Evolutionary conservation across 2,113 vertebrate species (phyloP).

Genomic region (Plecturocebus donacophilus): DNA sequence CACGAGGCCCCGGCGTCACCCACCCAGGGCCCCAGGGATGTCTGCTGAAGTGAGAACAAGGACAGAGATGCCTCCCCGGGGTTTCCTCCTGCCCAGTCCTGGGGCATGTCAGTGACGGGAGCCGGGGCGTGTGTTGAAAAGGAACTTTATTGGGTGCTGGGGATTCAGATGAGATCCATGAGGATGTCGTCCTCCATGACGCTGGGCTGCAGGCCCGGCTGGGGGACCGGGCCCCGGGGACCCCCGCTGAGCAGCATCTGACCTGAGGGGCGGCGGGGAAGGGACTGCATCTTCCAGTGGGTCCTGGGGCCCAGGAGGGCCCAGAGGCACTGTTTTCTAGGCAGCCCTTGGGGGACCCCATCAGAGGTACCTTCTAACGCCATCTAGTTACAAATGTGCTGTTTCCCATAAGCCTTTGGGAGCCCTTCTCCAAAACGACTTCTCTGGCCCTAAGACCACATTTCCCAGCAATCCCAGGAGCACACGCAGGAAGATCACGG

Average conservation of each 20-base stretch:
- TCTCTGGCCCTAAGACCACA: not conserved
- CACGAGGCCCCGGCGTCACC: not conserved
- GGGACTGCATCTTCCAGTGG: conserved; percentile 73
- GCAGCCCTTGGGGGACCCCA: not conserved
- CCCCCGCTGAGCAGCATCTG: conserved; percentile 92
- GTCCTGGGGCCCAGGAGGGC: conserved; percentile 53
- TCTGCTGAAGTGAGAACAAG: conserved; percentile 20
- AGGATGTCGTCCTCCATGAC: conserved; percentile 95
- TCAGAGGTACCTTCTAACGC: not conserved
- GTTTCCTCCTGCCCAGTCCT: conserved; percentile 62
- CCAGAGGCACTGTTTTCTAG: not conserved
- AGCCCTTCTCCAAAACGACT: not conserved
- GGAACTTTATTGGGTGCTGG: conserved; percentile 79
- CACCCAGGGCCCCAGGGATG: not conserved
- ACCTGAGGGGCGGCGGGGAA: conserved; percentile 84
- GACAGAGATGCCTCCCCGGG: conserved; percentile 4
- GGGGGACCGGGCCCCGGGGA: conserved; percentile 89
- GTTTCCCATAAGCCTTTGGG: not conserved
- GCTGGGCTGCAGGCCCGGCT: conserved; percentile 90
- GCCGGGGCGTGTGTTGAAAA: conserved; percentile 75
- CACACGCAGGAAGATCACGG: not conserved
- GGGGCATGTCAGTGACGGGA: conserved; percentile 78
- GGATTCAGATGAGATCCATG: conserved; percentile 92
- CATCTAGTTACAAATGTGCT: not conserved
- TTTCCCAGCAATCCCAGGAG: not conserved